Percentiles rank a stretch among this genome's conserved stretches.
phyloP scores from a whole-genome alignment of 2,113 vertebrate genomes.

The Herpetotheres cachinnans region DNA sequence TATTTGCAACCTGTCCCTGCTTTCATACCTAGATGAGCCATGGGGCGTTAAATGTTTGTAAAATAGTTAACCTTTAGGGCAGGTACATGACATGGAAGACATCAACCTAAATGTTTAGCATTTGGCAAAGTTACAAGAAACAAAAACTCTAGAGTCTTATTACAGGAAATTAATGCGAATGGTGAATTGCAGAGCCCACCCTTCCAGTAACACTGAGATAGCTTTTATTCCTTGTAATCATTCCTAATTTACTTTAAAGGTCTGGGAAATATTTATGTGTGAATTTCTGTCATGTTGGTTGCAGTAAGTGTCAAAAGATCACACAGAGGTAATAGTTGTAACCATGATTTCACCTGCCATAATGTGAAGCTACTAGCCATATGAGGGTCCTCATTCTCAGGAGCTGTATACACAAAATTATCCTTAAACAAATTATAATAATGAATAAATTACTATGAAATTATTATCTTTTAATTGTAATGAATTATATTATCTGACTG shows the following conservation, averaged over 20 bases:
- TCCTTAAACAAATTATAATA: not conserved
- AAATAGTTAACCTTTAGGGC: not conserved
- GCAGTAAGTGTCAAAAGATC: not conserved
- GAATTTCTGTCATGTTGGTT: not conserved
- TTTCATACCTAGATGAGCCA: not conserved
- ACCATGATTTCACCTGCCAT: not conserved
- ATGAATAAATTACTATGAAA: not conserved
- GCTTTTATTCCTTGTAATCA: not conserved
- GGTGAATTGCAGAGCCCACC: not conserved
- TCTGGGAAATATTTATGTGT: not conserved
- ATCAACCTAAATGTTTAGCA: not conserved
- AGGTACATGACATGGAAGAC: not conserved
- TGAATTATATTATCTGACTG: not conserved
- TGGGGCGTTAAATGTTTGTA: not conserved
- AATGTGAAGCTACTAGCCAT: not conserved
- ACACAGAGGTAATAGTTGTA: not conserved
- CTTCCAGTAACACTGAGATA: not conserved
- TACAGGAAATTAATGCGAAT: not conserved
- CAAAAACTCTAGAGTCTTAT: not conserved
- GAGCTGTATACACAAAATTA: not conserved
- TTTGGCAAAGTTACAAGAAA: not conserved
- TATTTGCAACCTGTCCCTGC: not conserved
- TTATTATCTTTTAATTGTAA: not conserved
- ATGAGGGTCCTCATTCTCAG: not conserved
- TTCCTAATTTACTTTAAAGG: not conserved